These are phyloP conservation scores for Mesorhabditis belari DNA, from an alignment of 2,888 invertebrate species.

Conservation along the genomic window DNA sequence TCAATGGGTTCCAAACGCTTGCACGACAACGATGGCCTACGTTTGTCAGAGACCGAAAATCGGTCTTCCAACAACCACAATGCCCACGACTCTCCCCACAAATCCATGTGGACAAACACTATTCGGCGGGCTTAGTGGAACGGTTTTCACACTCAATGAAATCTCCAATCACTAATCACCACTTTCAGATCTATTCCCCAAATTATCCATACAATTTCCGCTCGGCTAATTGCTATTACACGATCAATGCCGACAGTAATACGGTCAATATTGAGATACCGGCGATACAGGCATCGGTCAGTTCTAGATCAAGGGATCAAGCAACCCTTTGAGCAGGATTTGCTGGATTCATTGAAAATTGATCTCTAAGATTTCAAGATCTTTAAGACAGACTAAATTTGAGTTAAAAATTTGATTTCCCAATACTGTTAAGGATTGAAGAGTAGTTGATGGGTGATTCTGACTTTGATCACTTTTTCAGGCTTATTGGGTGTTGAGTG, in stretches of 20 bases:
- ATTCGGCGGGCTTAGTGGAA: background rate
- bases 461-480: no score
- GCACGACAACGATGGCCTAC: background rate
- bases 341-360: no score
- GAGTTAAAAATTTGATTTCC: no score
- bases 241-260: background rate
- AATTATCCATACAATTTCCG: background rate
- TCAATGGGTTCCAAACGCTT: background rate
- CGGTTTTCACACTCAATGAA: no score
- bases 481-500: background rate
- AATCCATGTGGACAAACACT: background rate
- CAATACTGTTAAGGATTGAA: no score
- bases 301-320: no score
- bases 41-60: background rate
- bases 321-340: no score
- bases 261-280: background rate
- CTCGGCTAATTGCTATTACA: background rate
- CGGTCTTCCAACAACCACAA: background rate
- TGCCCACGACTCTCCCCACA: background rate
- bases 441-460: no score
- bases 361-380: no score
- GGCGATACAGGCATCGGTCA: background rate
- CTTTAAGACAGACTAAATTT: no score
- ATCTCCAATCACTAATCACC: no score
- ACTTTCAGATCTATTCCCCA: background rate